Evolutionary conservation across 2,888 invertebrate genomes (phyloP).

Genomic region (Erpobdella octoculata): DNA sequence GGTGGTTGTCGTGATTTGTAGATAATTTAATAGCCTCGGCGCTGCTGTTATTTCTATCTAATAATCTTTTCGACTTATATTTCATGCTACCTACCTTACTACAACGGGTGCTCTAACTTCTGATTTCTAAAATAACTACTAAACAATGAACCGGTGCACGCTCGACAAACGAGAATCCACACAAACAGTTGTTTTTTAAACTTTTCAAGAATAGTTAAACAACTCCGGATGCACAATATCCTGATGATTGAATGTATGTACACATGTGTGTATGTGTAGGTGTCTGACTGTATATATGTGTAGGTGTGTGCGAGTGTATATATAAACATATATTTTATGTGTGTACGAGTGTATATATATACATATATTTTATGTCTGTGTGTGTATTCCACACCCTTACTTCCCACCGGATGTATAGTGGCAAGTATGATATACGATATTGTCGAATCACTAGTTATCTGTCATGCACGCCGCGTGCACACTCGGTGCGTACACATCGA

Average conservation of each 20-base stretch:
- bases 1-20: neutral
- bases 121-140: no score
- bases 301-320: neutral
- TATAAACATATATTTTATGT: neutral
- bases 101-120: neutral
- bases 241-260: neutral
- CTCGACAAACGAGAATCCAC: no score
- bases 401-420: slow-evolving; percentile 4
- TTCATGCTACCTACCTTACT: neutral
- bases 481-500: neutral
- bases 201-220: slow-evolving; percentile 8
- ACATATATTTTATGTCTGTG: no score
- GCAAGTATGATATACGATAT: slow-evolving; percentile 10
- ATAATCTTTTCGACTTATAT: neutral
- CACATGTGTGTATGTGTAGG: neutral
- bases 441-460: slow-evolving; percentile 6
- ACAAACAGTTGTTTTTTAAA: neutral
- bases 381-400: neutral
- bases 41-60: no score
- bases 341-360: neutral
- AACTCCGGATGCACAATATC: neutral
- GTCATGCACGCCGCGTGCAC: neutral
- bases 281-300: neutral
- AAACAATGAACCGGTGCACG: no score
- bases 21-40: no score